Conservation (phyloP, 2,888 invertebrate species). For the Bugula neritina region DNA sequence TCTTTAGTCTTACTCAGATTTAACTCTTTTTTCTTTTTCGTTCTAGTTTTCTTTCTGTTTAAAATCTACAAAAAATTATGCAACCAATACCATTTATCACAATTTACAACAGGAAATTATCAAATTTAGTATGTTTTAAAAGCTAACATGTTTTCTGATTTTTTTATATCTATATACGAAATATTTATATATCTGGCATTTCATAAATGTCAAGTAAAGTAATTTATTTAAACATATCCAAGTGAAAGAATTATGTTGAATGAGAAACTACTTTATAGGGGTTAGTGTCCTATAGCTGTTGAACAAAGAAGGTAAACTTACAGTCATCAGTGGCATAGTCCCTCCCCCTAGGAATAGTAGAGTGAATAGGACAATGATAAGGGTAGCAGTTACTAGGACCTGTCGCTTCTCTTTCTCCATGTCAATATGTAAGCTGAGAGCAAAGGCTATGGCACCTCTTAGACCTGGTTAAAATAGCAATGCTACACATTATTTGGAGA, state of each 20-base stretch:
- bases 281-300: no score
- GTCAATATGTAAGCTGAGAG: slow-evolving; percentile 81
- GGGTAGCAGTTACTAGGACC: slow-evolving; percentile 92
- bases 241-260: no score
- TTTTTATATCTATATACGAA: no score
- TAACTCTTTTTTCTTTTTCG: slow-evolving; percentile 63
- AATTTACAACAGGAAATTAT: no score
- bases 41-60: slow-evolving; percentile 62
- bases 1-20: slow-evolving; percentile 95
- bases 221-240: no score
- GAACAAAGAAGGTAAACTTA: slow-evolving; percentile 32
- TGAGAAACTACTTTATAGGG: no score
- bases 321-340: slow-evolving; percentile 90
- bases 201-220: no score
- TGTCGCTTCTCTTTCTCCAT: slow-evolving; percentile 82
- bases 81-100: no score
- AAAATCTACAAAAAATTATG: slow-evolving; percentile 63
- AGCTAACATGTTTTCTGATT: no score
- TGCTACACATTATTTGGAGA: no score
- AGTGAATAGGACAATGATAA: slow-evolving; percentile 94
- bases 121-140: no score
- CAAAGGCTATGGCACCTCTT: slow-evolving; percentile 95
- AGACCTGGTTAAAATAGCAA: slow-evolving; percentile 59
- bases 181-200: no score
- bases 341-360: slow-evolving; percentile 92